phyloP scores from a whole-genome alignment of 2,797 vertebrate genomes.

The Catamblyrhynchus diadema region DNA sequence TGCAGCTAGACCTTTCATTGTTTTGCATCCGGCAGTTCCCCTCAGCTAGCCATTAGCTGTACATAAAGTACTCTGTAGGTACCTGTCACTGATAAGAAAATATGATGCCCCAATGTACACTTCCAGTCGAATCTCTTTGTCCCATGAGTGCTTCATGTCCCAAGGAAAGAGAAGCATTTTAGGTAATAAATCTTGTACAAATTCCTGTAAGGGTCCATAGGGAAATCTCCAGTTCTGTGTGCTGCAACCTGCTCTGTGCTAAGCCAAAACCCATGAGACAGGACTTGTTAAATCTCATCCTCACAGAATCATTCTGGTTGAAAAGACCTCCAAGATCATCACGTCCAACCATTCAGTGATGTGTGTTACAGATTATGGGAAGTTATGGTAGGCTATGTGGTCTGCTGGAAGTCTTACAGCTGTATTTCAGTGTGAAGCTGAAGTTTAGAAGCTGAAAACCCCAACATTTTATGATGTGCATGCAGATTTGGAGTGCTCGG shows the following conservation, averaged over 20 bases:
- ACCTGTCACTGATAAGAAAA: not conserved
- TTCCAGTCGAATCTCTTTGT: not conserved
- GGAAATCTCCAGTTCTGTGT: not conserved
- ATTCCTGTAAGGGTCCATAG: not conserved
- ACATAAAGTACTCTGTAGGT: no score
- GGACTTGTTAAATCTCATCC: not conserved
- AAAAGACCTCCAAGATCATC: not conserved
- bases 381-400: not conserved
- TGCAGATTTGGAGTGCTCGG: not conserved
- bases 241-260: not conserved
- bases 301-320: not conserved
- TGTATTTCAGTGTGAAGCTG: not conserved
- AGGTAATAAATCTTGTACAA: not conserved
- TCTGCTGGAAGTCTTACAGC: not conserved
- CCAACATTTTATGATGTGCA: not conserved
- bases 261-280: not conserved
- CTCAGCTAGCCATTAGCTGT: not conserved
- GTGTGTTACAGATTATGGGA: accelerated
- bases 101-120: not conserved
- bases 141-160: accelerated
- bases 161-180: not conserved
- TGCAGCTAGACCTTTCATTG: not conserved
- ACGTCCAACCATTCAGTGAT: not conserved
- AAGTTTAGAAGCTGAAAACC: not conserved
- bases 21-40: not conserved